Percentiles rank a stretch among this genome's conserved stretches.
phyloP scores from a whole-genome alignment of 2,113 vertebrate genomes.

The Rhipidura dahli region DNA sequence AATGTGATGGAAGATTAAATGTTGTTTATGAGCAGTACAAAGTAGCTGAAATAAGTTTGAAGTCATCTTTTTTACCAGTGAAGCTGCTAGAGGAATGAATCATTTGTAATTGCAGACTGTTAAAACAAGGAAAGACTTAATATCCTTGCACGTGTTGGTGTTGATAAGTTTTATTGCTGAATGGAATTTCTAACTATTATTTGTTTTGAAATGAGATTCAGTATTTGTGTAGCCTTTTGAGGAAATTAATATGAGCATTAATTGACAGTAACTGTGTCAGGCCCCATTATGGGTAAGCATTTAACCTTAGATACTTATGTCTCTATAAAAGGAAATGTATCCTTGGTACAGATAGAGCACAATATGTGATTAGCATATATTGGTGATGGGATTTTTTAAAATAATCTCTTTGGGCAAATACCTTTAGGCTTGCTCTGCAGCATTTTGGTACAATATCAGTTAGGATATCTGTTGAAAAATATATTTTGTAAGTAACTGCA shows the following conservation, averaged over 20 bases:
- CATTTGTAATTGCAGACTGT: background rate
- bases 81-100: background rate
- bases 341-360: background rate
- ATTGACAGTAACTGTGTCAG: background rate
- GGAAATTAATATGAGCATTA: background rate
- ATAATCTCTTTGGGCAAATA: background rate
- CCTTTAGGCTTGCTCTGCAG: background rate
- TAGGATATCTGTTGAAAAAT: background rate
- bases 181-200: background rate
- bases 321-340: background rate
- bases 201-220: background rate
- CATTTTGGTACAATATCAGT: background rate
- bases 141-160: background rate
- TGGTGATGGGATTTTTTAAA: rapidly evolving
- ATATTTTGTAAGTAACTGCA: background rate
- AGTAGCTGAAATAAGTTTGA: background rate
- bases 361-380: background rate
- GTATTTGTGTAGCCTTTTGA: background rate
- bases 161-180: background rate
- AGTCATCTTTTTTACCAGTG: background rate
- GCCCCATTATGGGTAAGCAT: background rate
- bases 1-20: background rate
- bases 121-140: background rate
- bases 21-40: background rate
- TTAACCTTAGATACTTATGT: background rate